These are phyloP conservation scores for Campoplex nolae DNA, from an alignment of 2,888 invertebrate genomes.

Conservation along the genomic window DNA sequence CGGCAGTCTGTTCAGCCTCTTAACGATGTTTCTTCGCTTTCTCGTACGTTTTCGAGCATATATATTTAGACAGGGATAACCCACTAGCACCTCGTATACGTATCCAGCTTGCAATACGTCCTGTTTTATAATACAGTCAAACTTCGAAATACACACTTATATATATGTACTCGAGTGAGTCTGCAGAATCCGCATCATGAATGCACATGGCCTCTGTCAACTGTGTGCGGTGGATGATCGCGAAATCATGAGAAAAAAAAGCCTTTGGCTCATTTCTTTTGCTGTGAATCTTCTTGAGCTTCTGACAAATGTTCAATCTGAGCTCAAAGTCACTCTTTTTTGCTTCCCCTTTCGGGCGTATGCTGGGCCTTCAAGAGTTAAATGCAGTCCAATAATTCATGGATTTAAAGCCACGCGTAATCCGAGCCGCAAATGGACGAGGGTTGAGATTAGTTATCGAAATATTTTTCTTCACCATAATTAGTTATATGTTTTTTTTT, in stretches of 20 bases:
- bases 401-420: not conserved
- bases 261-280: slow-evolving; percentile 17
- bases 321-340: slow-evolving; percentile 6
- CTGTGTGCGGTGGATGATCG: slow-evolving; percentile 33
- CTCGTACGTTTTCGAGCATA: slow-evolving; percentile 57
- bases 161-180: not conserved
- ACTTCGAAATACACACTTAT: slow-evolving; percentile 29
- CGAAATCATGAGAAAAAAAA: slow-evolving; percentile 30
- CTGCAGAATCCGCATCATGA: slow-evolving; percentile 19
- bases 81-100: slow-evolving; percentile 60
- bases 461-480: not conserved
- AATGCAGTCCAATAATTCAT: slow-evolving; percentile 17
- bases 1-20: slow-evolving; percentile 41
- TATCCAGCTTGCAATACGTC: slow-evolving; percentile 48
- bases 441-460: not conserved
- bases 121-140: slow-evolving; percentile 51
- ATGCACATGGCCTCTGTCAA: slow-evolving; percentile 59
- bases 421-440: not conserved
- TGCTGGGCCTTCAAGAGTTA: not conserved
- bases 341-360: not conserved
- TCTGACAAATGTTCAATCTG: slow-evolving; percentile 42
- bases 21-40: slow-evolving; percentile 40
- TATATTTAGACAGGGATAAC: slow-evolving; percentile 74
- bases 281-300: slow-evolving; percentile 28
- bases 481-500: not conserved